Conservation (phyloP, 2,797 vertebrate genomes). For the Apodemus agrarius region DNA sequence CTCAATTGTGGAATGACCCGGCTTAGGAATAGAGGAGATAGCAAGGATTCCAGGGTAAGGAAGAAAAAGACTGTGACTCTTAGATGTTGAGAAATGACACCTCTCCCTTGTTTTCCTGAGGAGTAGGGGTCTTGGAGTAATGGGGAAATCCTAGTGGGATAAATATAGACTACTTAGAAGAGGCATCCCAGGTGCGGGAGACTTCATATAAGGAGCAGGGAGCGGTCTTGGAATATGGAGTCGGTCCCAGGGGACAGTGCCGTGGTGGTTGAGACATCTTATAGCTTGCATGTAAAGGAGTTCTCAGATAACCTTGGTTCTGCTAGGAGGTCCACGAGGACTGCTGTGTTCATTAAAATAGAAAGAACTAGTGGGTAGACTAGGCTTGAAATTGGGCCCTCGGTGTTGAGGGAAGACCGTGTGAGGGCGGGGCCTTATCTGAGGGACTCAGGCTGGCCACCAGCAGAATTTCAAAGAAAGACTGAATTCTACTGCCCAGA, state of each 20-base stretch:
- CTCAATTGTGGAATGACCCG: slow-evolving; percentile 40
- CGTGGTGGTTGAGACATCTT: neutral
- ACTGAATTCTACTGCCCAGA: neutral
- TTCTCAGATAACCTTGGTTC: slow-evolving; percentile 53
- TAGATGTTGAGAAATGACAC: neutral
- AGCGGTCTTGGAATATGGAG: neutral
- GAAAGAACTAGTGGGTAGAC: neutral
- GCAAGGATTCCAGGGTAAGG: neutral
- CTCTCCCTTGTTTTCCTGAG: neutral
- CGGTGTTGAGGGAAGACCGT: neutral
- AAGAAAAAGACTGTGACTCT: neutral
- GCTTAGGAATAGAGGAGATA: neutral
- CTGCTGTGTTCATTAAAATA: neutral
- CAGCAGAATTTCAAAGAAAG: neutral
- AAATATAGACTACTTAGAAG: neutral
- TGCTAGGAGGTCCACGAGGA: neutral
- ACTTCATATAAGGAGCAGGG: neutral
- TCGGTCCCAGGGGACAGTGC: neutral
- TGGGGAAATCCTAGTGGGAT: neutral
- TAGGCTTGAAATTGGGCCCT: neutral
- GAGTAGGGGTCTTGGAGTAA: slow-evolving; percentile 9
- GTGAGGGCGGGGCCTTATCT: neutral
- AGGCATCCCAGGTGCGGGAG: neutral
- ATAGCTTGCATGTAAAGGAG: neutral
- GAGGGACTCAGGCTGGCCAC: neutral